Conservation (phyloP, 2,888 invertebrate species). For the Chrysomela aeneicollis region DNA sequence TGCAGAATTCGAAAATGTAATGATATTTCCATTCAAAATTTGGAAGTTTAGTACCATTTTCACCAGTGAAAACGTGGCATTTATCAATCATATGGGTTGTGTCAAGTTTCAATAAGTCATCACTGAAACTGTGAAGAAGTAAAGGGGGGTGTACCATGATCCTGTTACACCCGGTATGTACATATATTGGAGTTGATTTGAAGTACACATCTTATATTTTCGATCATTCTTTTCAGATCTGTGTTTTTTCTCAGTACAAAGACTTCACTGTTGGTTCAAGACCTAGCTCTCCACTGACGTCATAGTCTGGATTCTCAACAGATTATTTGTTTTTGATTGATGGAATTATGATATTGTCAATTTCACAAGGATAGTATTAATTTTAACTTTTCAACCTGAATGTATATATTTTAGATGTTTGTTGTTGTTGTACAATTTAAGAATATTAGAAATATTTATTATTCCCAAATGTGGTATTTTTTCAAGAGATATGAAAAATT, state of each 20-base stretch:
- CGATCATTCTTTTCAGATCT: constrained; percentile 73
- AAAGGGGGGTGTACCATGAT: no score
- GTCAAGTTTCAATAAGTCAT: no score
- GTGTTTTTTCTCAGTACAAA: constrained; percentile 92
- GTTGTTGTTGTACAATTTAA: background rate
- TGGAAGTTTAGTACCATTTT: no score
- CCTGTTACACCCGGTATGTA: no score
- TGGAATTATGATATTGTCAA: constrained; percentile 5
- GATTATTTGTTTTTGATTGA: background rate
- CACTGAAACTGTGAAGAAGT: no score
- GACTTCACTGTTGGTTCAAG: constrained; percentile 88
- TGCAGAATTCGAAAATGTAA: no score
- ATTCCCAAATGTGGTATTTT: no score
- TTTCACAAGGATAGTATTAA: background rate
- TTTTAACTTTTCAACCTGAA: constrained; percentile 5
- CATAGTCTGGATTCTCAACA: constrained; percentile 32
- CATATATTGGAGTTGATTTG: no score
- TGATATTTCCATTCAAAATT: no score
- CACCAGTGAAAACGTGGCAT: no score
- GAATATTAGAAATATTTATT: background rate
- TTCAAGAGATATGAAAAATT: no score
- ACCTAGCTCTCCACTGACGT: constrained; percentile 69
- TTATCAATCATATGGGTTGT: no score
- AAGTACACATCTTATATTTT: background rate
- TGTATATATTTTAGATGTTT: constrained; percentile 20